Base-by-base conservation (phyloP, 2,113 vertebrate genomes). In the Rynchops niger region DNA sequence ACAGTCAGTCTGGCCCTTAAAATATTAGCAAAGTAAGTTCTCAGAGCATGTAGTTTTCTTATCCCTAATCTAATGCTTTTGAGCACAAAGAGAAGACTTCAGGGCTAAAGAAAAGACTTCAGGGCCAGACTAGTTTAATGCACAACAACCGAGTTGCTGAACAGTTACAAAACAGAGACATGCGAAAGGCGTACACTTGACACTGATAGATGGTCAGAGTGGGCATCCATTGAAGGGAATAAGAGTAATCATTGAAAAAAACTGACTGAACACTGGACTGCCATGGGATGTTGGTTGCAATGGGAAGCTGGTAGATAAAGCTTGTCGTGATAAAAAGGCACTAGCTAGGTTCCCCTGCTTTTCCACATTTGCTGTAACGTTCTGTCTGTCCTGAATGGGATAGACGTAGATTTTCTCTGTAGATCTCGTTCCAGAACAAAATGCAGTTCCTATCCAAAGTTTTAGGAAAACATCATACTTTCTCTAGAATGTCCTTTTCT, bases 151-250 rank as follows among this genome's bases (percentile, higher is more conserved):
- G n/a, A n/a, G 14, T 17, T 73, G 23, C 32, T 38, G 30, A 65
- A n/a, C 27, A 71, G 17, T 38, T 59, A 49, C 43, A 43, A 47
- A 70, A n/a, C 4, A 26, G 27, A 53, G 27, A 40, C 14, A 3
- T 7, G 7, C 34, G 53, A 36, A 36, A 92, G 49, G 13, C 0
- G 0, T 30, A 15, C 2, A 5, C 15, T 38, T 70, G 40, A 18
- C 32, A 27, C 23, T 21, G 34, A 20, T 34, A 27, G 8, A 0
- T 20, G 17, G 15, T 58, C 43, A 85, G 34, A 25, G 26, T 53
- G n/a, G 34, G 29, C 20, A 52, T 49, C 36, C 9, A 0, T 5
- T 76, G 34, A 49, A 77, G 36, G 27, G 36, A 63, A 34, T 45
- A 29, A 14, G 15, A 72, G 15, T 9, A 8, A 59, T 47, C 30